A percentile compares a stretch with the other conserved stretches of the same genome.
These are phyloP conservation scores for Cyanoramphus novaezelandiae DNA, from an alignment of 2,113 vertebrate genomes.

Conservation along the genomic window DNA sequence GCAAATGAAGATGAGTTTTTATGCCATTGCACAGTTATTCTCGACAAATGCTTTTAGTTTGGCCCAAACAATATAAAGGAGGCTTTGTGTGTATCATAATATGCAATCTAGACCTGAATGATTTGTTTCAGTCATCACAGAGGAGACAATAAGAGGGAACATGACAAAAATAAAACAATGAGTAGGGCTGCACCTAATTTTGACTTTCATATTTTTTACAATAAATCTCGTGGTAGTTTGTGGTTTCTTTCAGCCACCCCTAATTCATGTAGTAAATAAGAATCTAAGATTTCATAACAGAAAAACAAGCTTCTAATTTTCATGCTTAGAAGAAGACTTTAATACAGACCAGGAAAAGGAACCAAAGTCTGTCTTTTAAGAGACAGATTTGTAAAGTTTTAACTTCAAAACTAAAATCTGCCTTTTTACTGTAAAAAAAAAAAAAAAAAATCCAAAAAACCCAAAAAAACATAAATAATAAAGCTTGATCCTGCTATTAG, in stretches of 20 bases:
- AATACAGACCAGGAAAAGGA: not conserved
- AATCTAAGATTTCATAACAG: not conserved
- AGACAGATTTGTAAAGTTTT: not conserved
- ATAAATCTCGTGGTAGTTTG: not conserved
- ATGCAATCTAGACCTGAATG: not conserved
- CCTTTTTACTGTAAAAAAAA: not conserved
- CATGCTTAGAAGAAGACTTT: not conserved
- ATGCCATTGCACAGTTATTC: not conserved
- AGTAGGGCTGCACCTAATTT: not conserved
- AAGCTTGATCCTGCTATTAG: not conserved
- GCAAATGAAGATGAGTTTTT: not conserved
- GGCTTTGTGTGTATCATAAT: not conserved
- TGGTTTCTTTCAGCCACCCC: not conserved
- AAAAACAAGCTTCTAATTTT: not conserved
- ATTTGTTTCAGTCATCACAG: slow-evolving; percentile 13
- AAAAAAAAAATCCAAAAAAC: not conserved
- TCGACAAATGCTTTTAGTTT: not conserved
- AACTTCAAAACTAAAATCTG: not conserved
- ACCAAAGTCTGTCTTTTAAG: not conserved
- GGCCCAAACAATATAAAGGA: not conserved
- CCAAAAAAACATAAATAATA: not conserved
- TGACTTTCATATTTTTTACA: not conserved
- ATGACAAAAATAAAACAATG: not conserved
- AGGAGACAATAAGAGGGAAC: not conserved
- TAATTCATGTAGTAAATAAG: not conserved